These are phyloP conservation scores for Chionomys nivalis DNA, from an alignment of 2,113 vertebrate genomes.

Conservation along the genomic window DNA sequence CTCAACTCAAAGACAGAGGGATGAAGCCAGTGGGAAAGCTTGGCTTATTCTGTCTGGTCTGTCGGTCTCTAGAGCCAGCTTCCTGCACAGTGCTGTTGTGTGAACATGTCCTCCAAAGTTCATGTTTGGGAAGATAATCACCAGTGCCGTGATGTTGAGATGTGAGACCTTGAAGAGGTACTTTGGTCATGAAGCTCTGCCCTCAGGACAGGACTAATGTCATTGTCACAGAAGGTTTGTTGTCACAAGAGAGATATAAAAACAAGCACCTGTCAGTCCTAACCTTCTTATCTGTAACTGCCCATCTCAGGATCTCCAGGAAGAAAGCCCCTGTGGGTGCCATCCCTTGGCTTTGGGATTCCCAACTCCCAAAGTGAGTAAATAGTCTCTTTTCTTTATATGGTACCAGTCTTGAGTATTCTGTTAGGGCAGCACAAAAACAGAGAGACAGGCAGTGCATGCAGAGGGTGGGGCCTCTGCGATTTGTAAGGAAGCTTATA, in stretches of 20 bases:
- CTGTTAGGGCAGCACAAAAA: neutral
- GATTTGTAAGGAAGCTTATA: neutral
- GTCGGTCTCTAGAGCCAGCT: neutral
- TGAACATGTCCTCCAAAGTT: neutral
- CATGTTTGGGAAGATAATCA: neutral
- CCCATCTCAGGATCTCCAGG: neutral
- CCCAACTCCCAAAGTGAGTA: neutral
- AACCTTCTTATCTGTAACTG: neutral
- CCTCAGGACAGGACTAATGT: neutral
- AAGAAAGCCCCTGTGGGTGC: neutral
- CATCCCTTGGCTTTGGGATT: neutral
- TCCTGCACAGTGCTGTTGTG: no score
- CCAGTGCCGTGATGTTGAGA: neutral
- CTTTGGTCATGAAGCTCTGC: neutral
- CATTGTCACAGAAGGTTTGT: neutral
- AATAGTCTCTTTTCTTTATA: neutral
- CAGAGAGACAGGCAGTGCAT: neutral
- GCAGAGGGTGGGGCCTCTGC: neutral
- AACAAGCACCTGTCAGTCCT: neutral
- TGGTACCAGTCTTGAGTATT: neutral
- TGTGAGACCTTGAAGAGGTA: neutral
- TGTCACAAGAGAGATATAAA: neutral
- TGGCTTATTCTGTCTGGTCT: neutral
- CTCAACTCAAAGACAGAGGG: neutral
- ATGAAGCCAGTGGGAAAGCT: neutral